Evolutionary conservation across 2,888 invertebrate genomes (phyloP).

Genomic region (Pollenia griseotomentosa): DNA sequence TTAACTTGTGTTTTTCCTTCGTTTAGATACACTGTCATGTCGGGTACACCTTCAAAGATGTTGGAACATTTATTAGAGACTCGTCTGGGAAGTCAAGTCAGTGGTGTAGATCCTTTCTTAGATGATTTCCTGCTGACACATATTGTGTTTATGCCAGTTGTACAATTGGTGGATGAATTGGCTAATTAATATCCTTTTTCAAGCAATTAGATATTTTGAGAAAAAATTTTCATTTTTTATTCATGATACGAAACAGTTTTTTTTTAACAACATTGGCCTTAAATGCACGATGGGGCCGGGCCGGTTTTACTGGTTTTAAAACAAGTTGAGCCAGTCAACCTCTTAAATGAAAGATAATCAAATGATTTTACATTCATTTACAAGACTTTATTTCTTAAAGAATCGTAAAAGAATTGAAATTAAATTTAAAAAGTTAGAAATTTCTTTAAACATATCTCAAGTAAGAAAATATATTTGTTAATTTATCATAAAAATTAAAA

Average conservation of each 20-base stretch:
- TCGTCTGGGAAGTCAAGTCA: constrained; percentile 87
- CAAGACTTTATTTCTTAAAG: no score
- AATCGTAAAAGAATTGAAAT: no score
- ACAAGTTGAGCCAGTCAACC: no score
- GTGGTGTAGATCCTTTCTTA: constrained; percentile 89
- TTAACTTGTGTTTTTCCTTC: constrained; percentile 22
- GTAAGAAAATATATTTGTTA: no score
- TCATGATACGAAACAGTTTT: background rate
- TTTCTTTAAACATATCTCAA: no score
- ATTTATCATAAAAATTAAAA: no score
- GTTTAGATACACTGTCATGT: constrained; percentile 92
- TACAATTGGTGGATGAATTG: constrained; percentile 89
- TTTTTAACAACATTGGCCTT: background rate
- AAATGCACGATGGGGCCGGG: no score
- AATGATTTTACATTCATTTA: no score
- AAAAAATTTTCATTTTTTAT: background rate
- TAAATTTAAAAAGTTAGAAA: no score
- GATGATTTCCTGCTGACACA: constrained; percentile 94
- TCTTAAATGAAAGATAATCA: no score
- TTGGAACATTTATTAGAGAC: constrained; percentile 93
- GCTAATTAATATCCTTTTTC: constrained; percentile 91
- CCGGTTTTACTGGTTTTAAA: no score
- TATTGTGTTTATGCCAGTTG: constrained; percentile 92
- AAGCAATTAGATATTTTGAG: constrained; percentile 70
- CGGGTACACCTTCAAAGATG: constrained; percentile 94